These are phyloP conservation scores for Melinaea menophilus DNA, from an alignment of 2,888 invertebrate species.

Conservation along the genomic window DNA sequence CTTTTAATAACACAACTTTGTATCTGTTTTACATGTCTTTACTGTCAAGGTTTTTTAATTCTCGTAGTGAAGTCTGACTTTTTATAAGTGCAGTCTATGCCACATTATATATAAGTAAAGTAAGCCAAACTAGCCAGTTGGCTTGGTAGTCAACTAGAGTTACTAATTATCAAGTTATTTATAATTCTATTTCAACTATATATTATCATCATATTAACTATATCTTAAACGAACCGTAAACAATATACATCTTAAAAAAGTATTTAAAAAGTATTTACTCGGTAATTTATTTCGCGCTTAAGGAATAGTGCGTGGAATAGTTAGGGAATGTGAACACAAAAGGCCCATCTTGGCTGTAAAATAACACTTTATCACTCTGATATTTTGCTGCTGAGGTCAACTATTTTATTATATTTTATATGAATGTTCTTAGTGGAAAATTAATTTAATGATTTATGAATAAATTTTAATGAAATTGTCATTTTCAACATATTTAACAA, in stretches of 20 bases:
- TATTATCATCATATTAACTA: not conserved
- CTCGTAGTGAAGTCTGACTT: too few species aligned
- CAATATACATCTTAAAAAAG: not conserved
- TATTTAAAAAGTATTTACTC: not conserved
- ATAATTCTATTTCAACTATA: too few species aligned
- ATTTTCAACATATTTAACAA: too few species aligned
- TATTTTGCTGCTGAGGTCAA: not conserved
- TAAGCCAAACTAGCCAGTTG: too few species aligned
- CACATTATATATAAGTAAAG: too few species aligned
- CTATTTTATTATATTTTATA: not conserved
- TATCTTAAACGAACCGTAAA: not conserved
- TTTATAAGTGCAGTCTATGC: too few species aligned
- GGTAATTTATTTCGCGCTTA: not conserved
- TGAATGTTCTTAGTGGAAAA: too few species aligned
- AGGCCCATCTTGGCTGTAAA: conserved; percentile 2
- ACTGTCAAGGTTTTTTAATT: not conserved
- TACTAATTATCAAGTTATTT: too few species aligned
- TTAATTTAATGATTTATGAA: too few species aligned
- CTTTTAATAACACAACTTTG: too few species aligned
- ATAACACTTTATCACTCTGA: not conserved
- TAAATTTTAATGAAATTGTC: too few species aligned
- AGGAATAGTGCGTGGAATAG: conserved; percentile 1
- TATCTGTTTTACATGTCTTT: not conserved
- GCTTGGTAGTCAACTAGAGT: too few species aligned
- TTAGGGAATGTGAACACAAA: conserved; percentile 5